Evolutionary conservation across 2,797 vertebrate genomes (phyloP), one percentile per base, ranked within the genome.

Genomic region (Acanthurus tractus): DNA sequence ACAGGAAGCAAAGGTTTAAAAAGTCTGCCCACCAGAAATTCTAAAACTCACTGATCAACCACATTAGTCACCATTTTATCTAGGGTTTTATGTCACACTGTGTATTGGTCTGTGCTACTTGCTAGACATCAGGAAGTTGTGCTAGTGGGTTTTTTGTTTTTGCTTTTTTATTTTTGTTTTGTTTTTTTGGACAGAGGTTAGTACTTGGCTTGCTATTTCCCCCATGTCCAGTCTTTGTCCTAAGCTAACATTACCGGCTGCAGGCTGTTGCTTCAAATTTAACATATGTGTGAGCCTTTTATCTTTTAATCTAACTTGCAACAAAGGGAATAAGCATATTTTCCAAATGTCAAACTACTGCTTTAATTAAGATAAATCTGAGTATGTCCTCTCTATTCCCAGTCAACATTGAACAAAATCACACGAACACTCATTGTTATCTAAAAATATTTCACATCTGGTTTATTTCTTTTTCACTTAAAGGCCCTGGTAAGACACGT

Each of bases 401-500:
- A 25, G n/a, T 57, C 29, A 52, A 36, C 20, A 34, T 20, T 42
- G 6, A 57, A 22, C 69, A n/a, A 61, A 64, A 56, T 46, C 15
- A 40, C 25, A 20, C 38, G 3, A 50, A 13, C 45, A 6, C 5
- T 56, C 8, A 23, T 59, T 55, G 20, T 50, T 69, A 4, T 44
- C 25, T 66, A 14, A 52, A 29, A 46, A 34, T 34, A 34, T 34
- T 34, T 34, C 29, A 6, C 29, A 34, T 34, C 29, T 56, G 1
- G 3, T 15, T 55, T 42, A 40, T 15, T 17, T 74, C 7, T 62
- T 66, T 62, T 63, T 81, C 54, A 34, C 78, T 74, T 78, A 57
- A 85, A 99, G 98, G 97, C 97, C 42, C 95, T 99, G 76, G 97
- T 99, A 89, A 98, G 96, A 81, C 98, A 99, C 1, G 97, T 99